Evolutionary conservation across 2,888 invertebrate species (phyloP).

Genomic region (Hydropsyche betteni): DNA sequence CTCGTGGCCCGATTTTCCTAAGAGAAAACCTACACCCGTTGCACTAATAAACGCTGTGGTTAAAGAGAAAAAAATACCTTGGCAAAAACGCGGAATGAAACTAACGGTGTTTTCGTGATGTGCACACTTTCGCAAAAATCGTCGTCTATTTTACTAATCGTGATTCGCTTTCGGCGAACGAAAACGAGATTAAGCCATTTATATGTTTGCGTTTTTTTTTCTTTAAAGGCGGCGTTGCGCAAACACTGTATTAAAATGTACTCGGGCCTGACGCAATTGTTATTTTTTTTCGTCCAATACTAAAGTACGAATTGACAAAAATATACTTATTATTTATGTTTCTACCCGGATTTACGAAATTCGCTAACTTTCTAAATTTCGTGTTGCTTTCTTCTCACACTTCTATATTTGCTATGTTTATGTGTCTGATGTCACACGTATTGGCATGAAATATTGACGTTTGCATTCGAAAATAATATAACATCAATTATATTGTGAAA

Average conservation of each 20-base stretch:
- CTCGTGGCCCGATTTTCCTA: neutral
- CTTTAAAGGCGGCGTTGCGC: neutral
- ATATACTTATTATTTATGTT: too few species aligned
- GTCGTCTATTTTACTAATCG: neutral
- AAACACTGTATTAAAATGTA: neutral
- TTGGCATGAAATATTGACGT: too few species aligned
- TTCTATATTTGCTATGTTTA: neutral
- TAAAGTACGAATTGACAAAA: too few species aligned
- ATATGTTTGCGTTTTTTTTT: constrained; percentile 2
- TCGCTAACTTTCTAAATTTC: constrained; percentile 10
- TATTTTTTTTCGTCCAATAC: too few species aligned
- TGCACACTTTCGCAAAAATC: neutral
- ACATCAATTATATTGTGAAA: too few species aligned
- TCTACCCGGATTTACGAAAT: constrained; percentile 16
- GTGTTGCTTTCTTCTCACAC: constrained; percentile 19
- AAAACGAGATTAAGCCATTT: constrained; percentile 13
- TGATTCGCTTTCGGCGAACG: constrained; percentile 11
- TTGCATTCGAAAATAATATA: too few species aligned
- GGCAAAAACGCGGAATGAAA: neutral
- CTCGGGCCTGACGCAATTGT: too few species aligned
- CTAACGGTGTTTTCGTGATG: neutral
- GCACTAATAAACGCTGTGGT: constrained; percentile 6
- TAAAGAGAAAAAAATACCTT: neutral
- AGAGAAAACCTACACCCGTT: constrained; percentile 4
- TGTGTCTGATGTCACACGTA: too few species aligned